These are phyloP conservation scores for Hyles euphorbiae DNA, from an alignment of 1,140 invertebrate genomes.

Conservation along the genomic window DNA sequence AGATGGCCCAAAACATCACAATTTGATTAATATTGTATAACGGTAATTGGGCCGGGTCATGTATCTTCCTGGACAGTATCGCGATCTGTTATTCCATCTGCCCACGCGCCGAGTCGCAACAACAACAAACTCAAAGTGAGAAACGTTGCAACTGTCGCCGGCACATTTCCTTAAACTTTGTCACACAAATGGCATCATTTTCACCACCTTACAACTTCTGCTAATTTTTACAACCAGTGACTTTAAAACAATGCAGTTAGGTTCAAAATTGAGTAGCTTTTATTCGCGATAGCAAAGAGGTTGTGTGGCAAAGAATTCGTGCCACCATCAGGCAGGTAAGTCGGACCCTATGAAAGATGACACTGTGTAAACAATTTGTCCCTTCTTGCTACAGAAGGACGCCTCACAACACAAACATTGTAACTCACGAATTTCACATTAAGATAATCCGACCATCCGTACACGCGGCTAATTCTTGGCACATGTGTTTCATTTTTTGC, in stretches of 20 bases:
- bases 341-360: slow-evolving; percentile 58
- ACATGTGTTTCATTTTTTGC: slow-evolving; percentile 65
- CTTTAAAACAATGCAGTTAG: slow-evolving; percentile 27
- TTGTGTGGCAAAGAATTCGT: neutral
- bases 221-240: slow-evolving; percentile 7
- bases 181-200: slow-evolving; percentile 33
- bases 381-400: slow-evolving; percentile 46
- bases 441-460: slow-evolving; percentile 66
- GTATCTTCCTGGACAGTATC: slow-evolving; percentile 8
- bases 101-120: slow-evolving; percentile 47
- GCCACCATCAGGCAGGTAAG: slow-evolving; percentile 43
- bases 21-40: slow-evolving; percentile 1
- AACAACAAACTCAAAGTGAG: slow-evolving; percentile 45
- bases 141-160: slow-evolving; percentile 54
- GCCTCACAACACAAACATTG: slow-evolving; percentile 64
- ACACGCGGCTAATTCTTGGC: slow-evolving; percentile 56
- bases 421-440: slow-evolving; percentile 69
- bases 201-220: slow-evolving; percentile 26
- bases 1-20: no score
- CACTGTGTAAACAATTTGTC: slow-evolving; percentile 70
- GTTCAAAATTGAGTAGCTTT: slow-evolving; percentile 27
- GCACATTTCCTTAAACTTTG: slow-evolving; percentile 45
- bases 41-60: neutral
- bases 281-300: neutral
- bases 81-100: slow-evolving; percentile 51